A percentile compares a stretch with the other conserved stretches of the same genome.
Conservation (phyloP, 2,888 invertebrate species). For the Dorcus hopei region DNA sequence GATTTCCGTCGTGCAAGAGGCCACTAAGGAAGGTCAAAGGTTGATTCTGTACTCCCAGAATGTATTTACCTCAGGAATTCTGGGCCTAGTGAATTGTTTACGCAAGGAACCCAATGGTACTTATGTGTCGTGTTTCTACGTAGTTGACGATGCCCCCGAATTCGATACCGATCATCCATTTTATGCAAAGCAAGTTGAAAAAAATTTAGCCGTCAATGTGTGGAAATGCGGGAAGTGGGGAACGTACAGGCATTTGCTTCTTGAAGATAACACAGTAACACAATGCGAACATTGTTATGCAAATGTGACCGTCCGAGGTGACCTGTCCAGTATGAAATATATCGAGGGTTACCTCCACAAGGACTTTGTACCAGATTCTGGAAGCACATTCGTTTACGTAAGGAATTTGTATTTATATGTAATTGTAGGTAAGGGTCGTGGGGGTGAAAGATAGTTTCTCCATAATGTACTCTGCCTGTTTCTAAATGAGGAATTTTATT, state of each 20-base stretch:
- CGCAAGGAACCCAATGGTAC: slow-evolving; percentile 58
- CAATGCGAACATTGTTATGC: slow-evolving; percentile 66
- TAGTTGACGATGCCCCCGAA: slow-evolving; percentile 58
- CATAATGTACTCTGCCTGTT: too few species aligned
- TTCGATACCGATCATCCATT: slow-evolving; percentile 63
- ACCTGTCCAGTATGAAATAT: slow-evolving; percentile 78
- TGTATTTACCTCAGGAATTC: slow-evolving; percentile 67
- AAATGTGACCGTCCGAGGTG: slow-evolving; percentile 74
- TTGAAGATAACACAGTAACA: slow-evolving; percentile 32
- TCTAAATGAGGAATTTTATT: too few species aligned
- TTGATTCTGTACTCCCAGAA: slow-evolving; percentile 57
- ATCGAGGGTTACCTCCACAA: slow-evolving; percentile 58
- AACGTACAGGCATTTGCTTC: slow-evolving; percentile 39
- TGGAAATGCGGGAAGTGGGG: slow-evolving; percentile 55
- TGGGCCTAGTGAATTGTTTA: slow-evolving; percentile 84
- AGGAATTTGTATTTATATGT: neutral
- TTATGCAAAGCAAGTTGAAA: slow-evolving; percentile 62
- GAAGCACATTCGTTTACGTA: slow-evolving; percentile 1
- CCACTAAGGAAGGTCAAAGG: neutral
- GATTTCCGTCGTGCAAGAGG: slow-evolving; percentile 2
- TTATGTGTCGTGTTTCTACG: slow-evolving; percentile 58
- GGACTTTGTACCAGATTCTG: neutral
- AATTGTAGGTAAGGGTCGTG: neutral
- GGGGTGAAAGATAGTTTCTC: too few species aligned
- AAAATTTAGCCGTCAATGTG: slow-evolving; percentile 77